Evolutionary conservation across 1,140 invertebrate genomes (phyloP), one percentile per base, ranked within the genome.

Genomic region (Ylistrum balloti): DNA sequence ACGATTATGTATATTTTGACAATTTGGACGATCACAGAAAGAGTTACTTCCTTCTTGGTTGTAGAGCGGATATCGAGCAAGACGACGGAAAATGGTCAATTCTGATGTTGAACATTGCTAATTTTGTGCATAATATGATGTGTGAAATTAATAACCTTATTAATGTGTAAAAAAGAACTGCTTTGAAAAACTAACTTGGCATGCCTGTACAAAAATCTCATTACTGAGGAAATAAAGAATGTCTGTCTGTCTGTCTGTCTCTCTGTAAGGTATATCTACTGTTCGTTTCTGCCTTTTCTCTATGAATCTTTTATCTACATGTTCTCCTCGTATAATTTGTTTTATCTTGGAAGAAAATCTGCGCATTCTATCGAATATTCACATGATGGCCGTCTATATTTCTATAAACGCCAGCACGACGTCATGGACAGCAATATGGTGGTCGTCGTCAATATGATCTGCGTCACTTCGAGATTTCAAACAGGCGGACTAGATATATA

Each of bases 211-310:
- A n/a, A 74, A 74, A 5, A 74, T 74, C 56, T 74, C 56, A 28
- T 5, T 11, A 28, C 0, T 28, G 56, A 74, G 56, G 22, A 74
- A 74, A 74, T 74, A 74, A 74, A 74, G 56, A n/a, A 28, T 74
- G 56, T 74, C 56, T 74, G 56, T 74, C 56, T 74, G 56, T 74
- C 56, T 74, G 7, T 74, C 35, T 38, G 35, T 38, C n/a, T n/a
- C n/a, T n/a, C n/a, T n/a, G n/a, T n/a, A n/a, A n/a, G n/a, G n/a
- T n/a, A n/a, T n/a, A n/a, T n/a, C n/a, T n/a, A n/a, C n/a, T n/a
- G n/a, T n/a, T n/a, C n/a, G n/a, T n/a, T n/a, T n/a, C n/a, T n/a
- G n/a, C n/a, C n/a, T n/a, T n/a, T n/a, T n/a, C n/a, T n/a, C n/a
- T n/a, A n/a, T n/a, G n/a, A n/a, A n/a, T n/a, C n/a, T n/a, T n/a